A percentile compares a stretch with the other conserved stretches of the same genome.
Evolutionary conservation across 2,797 vertebrate species (phyloP).

Genomic region (Pangasius macronema): DNA sequence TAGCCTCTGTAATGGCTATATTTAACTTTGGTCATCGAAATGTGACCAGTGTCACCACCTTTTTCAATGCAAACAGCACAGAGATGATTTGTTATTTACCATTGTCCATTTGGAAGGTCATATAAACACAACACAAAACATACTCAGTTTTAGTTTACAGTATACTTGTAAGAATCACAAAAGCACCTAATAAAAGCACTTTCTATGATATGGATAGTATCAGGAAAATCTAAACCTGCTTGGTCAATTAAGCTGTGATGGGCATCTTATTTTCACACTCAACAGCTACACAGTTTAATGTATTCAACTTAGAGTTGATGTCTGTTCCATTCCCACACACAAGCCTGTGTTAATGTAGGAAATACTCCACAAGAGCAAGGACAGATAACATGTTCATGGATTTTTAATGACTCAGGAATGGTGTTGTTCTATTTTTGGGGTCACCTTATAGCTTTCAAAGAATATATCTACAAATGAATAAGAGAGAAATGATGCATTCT

Average conservation of each 20-base stretch:
- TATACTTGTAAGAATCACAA: background rate
- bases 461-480: background rate
- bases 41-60: background rate
- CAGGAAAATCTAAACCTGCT: background rate
- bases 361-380: slow-evolving; percentile 27
- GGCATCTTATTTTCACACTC: background rate
- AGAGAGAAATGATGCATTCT: slow-evolving; percentile 10
- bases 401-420: slow-evolving; percentile 41
- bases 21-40: slow-evolving; percentile 49
- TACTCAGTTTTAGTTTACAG: background rate
- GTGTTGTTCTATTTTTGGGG: slow-evolving; percentile 16
- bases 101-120: background rate
- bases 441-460: background rate
- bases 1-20: slow-evolving; percentile 63
- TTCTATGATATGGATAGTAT: background rate
- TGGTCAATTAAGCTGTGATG: no score
- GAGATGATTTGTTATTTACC: background rate
- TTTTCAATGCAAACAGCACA: background rate
- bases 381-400: slow-evolving; percentile 31
- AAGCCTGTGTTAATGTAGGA: slow-evolving; percentile 44
- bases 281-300: slow-evolving; percentile 36
- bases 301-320: slow-evolving; percentile 34
- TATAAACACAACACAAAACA: no score
- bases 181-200: background rate
- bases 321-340: slow-evolving; percentile 51